Percentiles rank a stretch among this genome's conserved stretches.
phyloP scores from a whole-genome alignment of 1,140 invertebrate genomes.

The Branchinecta lindahli region DNA sequence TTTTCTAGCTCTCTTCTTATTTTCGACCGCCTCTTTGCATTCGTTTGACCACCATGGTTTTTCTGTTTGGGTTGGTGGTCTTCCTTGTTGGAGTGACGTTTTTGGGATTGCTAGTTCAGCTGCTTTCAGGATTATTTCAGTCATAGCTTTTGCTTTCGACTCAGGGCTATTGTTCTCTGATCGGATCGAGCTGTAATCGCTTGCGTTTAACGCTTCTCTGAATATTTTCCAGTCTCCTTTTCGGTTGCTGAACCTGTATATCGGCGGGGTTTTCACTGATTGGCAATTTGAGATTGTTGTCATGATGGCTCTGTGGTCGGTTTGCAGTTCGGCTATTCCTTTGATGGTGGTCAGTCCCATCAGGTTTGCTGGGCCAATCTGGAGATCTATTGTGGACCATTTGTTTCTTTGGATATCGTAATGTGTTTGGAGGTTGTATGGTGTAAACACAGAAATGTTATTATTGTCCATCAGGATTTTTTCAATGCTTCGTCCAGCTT shows the following conservation, averaged over 20 bases:
- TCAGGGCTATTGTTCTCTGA: slow-evolving; percentile 3
- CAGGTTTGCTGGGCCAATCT: not conserved
- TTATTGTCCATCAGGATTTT: not conserved
- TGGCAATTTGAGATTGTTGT: not conserved
- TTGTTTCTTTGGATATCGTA: not conserved
- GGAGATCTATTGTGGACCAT: not conserved
- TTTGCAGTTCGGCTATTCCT: not conserved
- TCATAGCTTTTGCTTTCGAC: not conserved
- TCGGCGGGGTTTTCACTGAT: not conserved
- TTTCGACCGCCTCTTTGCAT: not conserved
- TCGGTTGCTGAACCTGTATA: not conserved
- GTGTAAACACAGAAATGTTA: not conserved
- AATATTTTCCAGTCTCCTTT: not conserved
- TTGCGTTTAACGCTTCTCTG: not conserved
- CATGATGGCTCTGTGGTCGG: not conserved
- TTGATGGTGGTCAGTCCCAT: not conserved
- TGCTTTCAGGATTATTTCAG: not conserved
- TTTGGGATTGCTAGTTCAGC: not conserved
- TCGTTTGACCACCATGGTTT: not conserved
- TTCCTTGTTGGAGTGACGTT: not conserved
- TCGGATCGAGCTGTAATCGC: not conserved
- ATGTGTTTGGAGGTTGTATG: not conserved
- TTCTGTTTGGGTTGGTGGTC: not conserved
- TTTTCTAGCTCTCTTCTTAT: not conserved
- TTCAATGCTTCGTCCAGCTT: not conserved